phyloP scores from a whole-genome alignment of 2,888 invertebrate genomes.

The Dolomedes plantarius region DNA sequence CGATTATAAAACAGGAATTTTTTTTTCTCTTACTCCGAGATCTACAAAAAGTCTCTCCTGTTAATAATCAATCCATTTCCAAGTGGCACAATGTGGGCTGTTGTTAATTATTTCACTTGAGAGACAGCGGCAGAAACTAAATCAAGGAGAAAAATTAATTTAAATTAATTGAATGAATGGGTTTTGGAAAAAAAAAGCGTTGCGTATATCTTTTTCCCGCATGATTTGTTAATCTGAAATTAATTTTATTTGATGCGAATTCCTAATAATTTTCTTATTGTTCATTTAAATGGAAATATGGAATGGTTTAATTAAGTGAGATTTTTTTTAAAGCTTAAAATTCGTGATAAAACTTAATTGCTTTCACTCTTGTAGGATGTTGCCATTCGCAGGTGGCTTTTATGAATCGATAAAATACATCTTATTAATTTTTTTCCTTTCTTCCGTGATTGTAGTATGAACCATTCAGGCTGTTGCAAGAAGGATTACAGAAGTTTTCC shows the following conservation, averaged over 20 bases:
- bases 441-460: too few species aligned
- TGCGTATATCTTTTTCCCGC: neutral
- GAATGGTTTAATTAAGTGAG: neutral
- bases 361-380: neutral
- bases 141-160: constrained; percentile 62
- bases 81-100: constrained; percentile 25
- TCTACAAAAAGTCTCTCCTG: constrained; percentile 5
- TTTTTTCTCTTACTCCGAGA: neutral
- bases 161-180: constrained; percentile 14
- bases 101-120: constrained; percentile 57
- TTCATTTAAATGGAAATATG: neutral
- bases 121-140: constrained; percentile 13
- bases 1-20: constrained; percentile 44
- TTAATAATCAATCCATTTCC: constrained; percentile 63
- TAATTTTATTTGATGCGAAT: constrained; percentile 16
- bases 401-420: neutral
- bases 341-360: constrained; percentile 3
- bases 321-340: neutral
- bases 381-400: neutral
- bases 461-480: too few species aligned
- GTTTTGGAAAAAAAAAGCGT: neutral
- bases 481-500: too few species aligned
- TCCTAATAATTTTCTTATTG: neutral
- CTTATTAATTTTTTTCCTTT: too few species aligned
- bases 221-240: constrained; percentile 12